A percentile compares a stretch with the other conserved stretches of the same genome.
These are phyloP conservation scores for Python bivittatus DNA, from an alignment of 2,113 vertebrate species.

Conservation along the genomic window DNA sequence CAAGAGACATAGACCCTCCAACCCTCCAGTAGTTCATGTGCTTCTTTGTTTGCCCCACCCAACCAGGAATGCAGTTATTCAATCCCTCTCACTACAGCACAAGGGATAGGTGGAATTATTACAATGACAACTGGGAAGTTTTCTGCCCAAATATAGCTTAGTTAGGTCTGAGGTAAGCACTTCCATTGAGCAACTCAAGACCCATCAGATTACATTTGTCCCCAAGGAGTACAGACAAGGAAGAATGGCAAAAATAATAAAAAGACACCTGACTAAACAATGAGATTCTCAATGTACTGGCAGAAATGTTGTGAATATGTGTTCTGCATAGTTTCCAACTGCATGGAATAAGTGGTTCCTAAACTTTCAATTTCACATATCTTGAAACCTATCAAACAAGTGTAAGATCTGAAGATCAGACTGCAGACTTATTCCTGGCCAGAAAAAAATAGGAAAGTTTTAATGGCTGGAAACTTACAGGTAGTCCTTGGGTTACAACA, in stretches of 20 bases:
- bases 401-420: background rate
- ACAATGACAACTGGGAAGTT: conserved; percentile 40
- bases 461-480: background rate
- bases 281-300: background rate
- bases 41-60: conserved; percentile 9
- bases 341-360: background rate
- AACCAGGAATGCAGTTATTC: conserved; percentile 50
- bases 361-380: background rate
- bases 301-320: background rate
- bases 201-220: conserved; percentile 37
- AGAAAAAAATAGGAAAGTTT: background rate
- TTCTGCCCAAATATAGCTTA: conserved; percentile 38
- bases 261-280: background rate
- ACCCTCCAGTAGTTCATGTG: background rate
- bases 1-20: background rate
- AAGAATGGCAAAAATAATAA: background rate
- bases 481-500: background rate
- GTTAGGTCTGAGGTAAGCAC: conserved; percentile 39
- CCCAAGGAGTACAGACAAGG: conserved; percentile 49
- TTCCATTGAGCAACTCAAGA: conserved; percentile 36
- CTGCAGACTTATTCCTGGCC: background rate
- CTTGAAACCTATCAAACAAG: background rate
- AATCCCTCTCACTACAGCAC: background rate
- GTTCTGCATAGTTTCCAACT: background rate
- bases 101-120: conserved; percentile 32